Conservation (phyloP, 1,140 invertebrate genomes). For the Drosophila azteca region DNA sequence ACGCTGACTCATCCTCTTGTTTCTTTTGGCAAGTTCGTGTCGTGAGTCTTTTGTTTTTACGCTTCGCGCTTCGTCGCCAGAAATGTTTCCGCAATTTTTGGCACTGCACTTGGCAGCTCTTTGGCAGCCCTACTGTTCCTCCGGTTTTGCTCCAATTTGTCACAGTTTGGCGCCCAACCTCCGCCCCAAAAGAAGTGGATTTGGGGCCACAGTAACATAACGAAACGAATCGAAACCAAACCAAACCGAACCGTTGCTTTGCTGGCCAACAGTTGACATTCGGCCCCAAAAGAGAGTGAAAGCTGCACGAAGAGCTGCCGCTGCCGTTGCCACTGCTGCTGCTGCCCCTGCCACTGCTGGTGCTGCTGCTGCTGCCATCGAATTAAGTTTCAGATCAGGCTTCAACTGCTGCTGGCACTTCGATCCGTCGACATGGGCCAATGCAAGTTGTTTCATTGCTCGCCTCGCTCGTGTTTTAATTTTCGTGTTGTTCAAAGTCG, state of each 20-base stretch:
- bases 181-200: slow-evolving; percentile 37
- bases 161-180: slow-evolving; percentile 35
- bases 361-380: slow-evolving; percentile 18
- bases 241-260: no score
- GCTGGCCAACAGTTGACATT: slow-evolving; percentile 54
- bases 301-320: slow-evolving; percentile 61
- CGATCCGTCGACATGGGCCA: slow-evolving; percentile 68
- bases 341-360: neutral
- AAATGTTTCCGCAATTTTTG: slow-evolving; percentile 74
- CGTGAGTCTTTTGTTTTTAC: slow-evolving; percentile 69
- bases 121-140: slow-evolving; percentile 13
- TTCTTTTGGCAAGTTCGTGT: slow-evolving; percentile 63
- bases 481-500: slow-evolving; percentile 74
- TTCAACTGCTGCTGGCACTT: slow-evolving; percentile 47
- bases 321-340: no score
- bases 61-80: slow-evolving; percentile 50
- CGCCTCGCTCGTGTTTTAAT: slow-evolving; percentile 81
- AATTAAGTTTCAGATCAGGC: slow-evolving; percentile 77
- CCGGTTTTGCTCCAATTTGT: slow-evolving; percentile 64
- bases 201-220: slow-evolving; percentile 38
- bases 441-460: slow-evolving; percentile 58
- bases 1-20: slow-evolving; percentile 42
- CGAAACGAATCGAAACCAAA: slow-evolving; percentile 37
- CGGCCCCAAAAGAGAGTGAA: slow-evolving; percentile 78
- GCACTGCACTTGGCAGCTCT: slow-evolving; percentile 61